Conservation (phyloP, 2,113 vertebrate genomes). For the Uria aalge region DNA sequence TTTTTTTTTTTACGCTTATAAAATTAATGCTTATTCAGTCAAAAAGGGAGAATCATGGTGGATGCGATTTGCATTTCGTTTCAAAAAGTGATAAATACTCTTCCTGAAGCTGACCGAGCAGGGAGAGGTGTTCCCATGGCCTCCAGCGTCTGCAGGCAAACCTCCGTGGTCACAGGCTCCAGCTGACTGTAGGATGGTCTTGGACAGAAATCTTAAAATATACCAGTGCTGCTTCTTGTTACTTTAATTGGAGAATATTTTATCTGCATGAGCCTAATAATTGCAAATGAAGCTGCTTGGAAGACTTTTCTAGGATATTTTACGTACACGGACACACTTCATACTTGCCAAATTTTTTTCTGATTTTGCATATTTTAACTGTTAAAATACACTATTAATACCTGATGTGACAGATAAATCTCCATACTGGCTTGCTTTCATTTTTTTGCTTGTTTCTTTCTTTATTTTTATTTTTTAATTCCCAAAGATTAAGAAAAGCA, state of each 20-base stretch:
- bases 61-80: neutral
- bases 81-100: neutral
- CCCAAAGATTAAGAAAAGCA: neutral
- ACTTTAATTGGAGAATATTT: neutral
- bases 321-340: neutral
- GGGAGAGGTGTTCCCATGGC: neutral
- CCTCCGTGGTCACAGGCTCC: neutral
- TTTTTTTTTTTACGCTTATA: neutral
- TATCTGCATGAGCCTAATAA: neutral
- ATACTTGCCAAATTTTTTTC: neutral
- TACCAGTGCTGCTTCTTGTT: neutral
- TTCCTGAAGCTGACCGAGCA: neutral
- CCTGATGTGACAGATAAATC: neutral
- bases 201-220: neutral
- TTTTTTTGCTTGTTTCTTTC: neutral
- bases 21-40: neutral
- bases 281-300: neutral
- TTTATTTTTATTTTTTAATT: neutral
- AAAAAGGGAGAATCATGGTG: neutral
- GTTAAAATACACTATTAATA: neutral
- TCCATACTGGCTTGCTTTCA: neutral
- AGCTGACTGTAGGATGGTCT: accelerated
- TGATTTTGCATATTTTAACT: neutral
- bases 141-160: accelerated
- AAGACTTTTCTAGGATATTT: neutral